These are phyloP conservation scores for Caenorhabditis afra DNA, from an alignment of 2,888 invertebrate genomes.

Conservation along the genomic window DNA sequence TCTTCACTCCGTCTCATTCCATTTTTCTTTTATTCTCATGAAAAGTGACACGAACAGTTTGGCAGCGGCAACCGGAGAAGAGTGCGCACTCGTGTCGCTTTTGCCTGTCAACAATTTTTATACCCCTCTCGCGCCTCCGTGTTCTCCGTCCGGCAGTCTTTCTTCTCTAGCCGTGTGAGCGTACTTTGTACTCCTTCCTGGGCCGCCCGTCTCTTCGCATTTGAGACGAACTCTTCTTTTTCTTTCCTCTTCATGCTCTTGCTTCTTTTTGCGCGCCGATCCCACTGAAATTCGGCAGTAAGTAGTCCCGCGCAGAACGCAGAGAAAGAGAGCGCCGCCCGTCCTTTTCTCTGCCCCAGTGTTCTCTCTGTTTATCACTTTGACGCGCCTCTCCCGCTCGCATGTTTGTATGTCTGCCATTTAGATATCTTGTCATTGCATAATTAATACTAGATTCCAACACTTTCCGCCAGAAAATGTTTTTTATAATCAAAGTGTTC, in stretches of 20 bases:
- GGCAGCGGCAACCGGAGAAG: slow-evolving; percentile 3
- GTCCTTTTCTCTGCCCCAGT: slow-evolving; percentile 6
- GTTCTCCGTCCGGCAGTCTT: slow-evolving; percentile 9
- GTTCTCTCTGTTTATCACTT: slow-evolving; percentile 44
- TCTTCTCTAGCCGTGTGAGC: slow-evolving; percentile 13
- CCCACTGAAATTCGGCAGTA: slow-evolving; percentile 6
- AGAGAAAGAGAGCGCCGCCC: slow-evolving; percentile 49
- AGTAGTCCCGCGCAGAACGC: background rate
- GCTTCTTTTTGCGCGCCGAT: background rate
- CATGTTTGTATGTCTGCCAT: background rate
- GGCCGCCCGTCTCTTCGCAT: slow-evolving; percentile 26
- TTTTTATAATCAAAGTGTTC: background rate
- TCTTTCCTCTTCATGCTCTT: background rate
- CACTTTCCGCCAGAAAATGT: background rate
- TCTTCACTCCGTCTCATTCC: slow-evolving; percentile 4
- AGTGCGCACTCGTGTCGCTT: background rate
- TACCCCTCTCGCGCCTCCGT: slow-evolving; percentile 14
- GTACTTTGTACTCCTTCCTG: slow-evolving; percentile 39
- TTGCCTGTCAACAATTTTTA: slow-evolving; percentile 34
- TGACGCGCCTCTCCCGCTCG: background rate
- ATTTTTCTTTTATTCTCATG: slow-evolving; percentile 12
- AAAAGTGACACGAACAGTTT: slow-evolving; percentile 30
- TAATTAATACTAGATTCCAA: background rate
- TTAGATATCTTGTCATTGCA: background rate
- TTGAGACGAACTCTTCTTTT: slow-evolving; percentile 16